A percentile compares a stretch with the other conserved stretches of the same genome.
phyloP scores from a whole-genome alignment of 92 coral and sea anemone genomes.

The Bergia sp. region DNA sequence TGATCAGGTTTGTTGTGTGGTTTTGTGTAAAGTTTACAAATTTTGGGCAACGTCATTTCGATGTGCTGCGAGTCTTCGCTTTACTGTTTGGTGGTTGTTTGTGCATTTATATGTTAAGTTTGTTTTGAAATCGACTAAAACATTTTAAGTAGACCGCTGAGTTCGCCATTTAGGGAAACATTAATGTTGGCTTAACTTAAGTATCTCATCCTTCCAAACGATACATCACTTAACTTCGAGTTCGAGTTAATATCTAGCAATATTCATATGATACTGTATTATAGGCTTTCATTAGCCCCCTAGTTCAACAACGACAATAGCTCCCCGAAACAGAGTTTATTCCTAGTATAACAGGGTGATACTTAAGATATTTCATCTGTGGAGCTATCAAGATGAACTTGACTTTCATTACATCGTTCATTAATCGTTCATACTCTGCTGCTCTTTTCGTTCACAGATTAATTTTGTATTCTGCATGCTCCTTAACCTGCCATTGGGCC shows the following conservation, averaged over 20 bases:
- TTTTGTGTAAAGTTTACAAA: neutral
- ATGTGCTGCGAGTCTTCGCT: neutral
- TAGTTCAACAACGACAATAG: too few species aligned
- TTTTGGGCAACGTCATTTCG: neutral
- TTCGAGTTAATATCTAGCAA: neutral
- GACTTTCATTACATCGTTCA: neutral
- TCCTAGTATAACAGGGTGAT: neutral
- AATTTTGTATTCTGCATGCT: slow-evolving; percentile 54
- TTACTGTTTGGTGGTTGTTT: neutral
- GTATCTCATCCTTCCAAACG: too few species aligned
- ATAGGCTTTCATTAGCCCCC: too few species aligned
- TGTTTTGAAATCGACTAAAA: neutral
- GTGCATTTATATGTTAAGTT: neutral
- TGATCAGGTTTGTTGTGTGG: slow-evolving; percentile 17
- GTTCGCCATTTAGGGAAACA: neutral
- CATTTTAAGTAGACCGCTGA: neutral
- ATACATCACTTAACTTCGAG: neutral
- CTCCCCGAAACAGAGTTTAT: neutral
- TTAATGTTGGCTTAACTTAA: too few species aligned
- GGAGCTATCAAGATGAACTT: neutral
- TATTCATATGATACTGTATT: too few species aligned
- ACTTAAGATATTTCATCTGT: neutral
- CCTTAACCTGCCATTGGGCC: slow-evolving; percentile 42
- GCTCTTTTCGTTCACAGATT: slow-evolving; percentile 28
- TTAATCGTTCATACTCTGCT: neutral